phyloP scores from a whole-genome alignment of 2,797 vertebrate species.

The Borostomias antarcticus region DNA sequence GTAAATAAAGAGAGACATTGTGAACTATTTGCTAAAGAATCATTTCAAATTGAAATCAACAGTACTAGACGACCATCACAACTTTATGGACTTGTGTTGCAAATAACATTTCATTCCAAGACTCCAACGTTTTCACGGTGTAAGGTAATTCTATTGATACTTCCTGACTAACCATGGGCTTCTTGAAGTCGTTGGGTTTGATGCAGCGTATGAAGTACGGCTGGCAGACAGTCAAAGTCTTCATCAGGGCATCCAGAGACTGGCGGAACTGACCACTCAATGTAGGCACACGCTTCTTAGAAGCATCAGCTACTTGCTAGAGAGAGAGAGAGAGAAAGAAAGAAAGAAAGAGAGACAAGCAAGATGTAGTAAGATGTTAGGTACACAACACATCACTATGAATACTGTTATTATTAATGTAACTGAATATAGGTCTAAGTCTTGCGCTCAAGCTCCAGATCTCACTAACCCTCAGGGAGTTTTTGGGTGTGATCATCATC shows the following conservation, averaged over 20 bases:
- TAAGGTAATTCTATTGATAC: neutral
- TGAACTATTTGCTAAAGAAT: neutral
- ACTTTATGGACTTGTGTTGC: too few relatives aligned
- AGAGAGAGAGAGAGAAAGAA: neutral
- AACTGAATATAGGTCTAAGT: too few relatives aligned
- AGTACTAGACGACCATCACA: too few relatives aligned
- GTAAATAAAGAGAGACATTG: neutral
- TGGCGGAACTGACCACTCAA: slow-evolving; percentile 91
- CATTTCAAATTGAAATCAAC: neutral
- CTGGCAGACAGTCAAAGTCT: slow-evolving; percentile 86
- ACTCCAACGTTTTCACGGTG: too few relatives aligned
- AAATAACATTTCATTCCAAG: too few relatives aligned
- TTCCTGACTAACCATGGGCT: slow-evolving; percentile 83
- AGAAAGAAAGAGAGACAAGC: neutral
- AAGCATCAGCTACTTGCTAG: slow-evolving; percentile 75
- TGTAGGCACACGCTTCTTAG: slow-evolving; percentile 80
- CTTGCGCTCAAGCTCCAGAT: neutral
- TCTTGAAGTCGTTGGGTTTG: slow-evolving; percentile 97
- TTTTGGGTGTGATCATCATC: slow-evolving; percentile 10
- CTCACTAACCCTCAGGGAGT: slow-evolving; percentile 6
- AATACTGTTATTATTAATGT: neutral
- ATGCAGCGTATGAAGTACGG: slow-evolving; percentile 97
- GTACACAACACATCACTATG: too few relatives aligned
- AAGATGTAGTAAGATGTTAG: too few relatives aligned
- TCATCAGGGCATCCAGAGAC: slow-evolving; percentile 96